Percentiles rank a stretch among this genome's conserved stretches.
These are phyloP conservation scores for Chromis chromis DNA, from an alignment of 2,797 vertebrate species.

Conservation along the genomic window DNA sequence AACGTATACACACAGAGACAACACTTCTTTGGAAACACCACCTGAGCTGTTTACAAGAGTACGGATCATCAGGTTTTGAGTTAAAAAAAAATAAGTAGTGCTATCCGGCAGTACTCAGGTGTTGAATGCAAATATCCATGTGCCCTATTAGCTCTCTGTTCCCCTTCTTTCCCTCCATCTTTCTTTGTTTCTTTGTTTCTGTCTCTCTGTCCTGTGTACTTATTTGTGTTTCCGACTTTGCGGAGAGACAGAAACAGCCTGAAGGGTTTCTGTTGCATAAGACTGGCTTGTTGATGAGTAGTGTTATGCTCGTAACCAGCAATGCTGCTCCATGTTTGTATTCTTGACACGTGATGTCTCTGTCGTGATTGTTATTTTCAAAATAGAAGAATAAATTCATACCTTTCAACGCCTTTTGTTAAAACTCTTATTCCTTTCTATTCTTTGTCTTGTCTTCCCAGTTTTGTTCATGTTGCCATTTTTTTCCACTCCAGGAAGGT, in stretches of 20 bases:
- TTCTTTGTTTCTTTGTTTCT: slow-evolving; percentile 20
- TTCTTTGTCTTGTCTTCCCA: neutral
- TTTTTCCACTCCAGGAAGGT: neutral
- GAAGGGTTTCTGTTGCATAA: slow-evolving; percentile 54
- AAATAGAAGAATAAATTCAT: neutral
- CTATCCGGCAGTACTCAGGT: slow-evolving; percentile 3
- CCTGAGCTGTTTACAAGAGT: neutral
- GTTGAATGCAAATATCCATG: slow-evolving; percentile 47
- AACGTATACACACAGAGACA: too few relatives aligned
- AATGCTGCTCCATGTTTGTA: slow-evolving; percentile 11
- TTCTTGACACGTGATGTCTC: slow-evolving; percentile 2
- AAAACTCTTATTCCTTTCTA: neutral
- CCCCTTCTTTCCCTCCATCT: slow-evolving; percentile 5
- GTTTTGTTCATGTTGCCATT: neutral
- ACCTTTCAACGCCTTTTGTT: neutral
- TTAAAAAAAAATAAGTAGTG: slow-evolving; percentile 50
- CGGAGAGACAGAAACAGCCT: slow-evolving; percentile 56
- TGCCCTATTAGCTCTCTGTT: slow-evolving; percentile 26
- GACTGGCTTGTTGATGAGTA: slow-evolving; percentile 19
- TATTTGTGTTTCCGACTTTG: slow-evolving; percentile 51
- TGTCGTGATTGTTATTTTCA: slow-evolving; percentile 7
- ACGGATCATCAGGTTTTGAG: slow-evolving; percentile 28
- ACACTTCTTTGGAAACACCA: neutral
- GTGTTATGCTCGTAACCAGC: slow-evolving; percentile 18
- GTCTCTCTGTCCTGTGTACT: neutral